phyloP scores from a whole-genome alignment of 2,797 vertebrate species.

The Amphiprion clarkii region DNA sequence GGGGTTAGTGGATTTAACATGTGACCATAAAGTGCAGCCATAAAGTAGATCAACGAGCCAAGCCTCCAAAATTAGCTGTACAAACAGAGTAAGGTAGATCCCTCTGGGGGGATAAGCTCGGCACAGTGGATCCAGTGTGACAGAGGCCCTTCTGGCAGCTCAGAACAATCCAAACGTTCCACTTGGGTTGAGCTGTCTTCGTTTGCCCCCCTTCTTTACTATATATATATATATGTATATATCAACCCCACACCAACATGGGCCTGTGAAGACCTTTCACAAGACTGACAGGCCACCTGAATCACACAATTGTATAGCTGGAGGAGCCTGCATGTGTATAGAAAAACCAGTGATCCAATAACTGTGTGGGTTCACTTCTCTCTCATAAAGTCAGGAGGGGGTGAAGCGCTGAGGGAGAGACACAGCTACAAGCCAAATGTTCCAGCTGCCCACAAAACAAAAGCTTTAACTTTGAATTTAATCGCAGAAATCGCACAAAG shows the following conservation, averaged over 20 bases:
- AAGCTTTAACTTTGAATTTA: constrained; percentile 52
- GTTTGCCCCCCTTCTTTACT: constrained; percentile 62
- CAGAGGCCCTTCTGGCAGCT: constrained; percentile 70
- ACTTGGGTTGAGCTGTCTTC: constrained; percentile 80
- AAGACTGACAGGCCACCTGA: constrained; percentile 80
- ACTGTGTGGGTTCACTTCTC: constrained; percentile 82
- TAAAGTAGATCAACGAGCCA: constrained; percentile 70
- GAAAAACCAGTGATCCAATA: constrained; percentile 82
- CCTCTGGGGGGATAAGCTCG: constrained; percentile 71
- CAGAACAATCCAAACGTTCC: constrained; percentile 80
- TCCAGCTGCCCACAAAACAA: constrained; percentile 65
- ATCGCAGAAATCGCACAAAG: constrained; percentile 27
- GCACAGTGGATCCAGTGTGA: constrained; percentile 77
- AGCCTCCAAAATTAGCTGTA: constrained; percentile 80
- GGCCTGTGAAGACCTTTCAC: constrained; percentile 77
- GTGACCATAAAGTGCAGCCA: constrained; percentile 64
- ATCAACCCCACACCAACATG: constrained; percentile 76
- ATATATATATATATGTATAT: constrained; percentile 49
- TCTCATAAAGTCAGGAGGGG: constrained; percentile 78
- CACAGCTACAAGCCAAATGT: constrained; percentile 57
- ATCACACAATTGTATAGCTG: constrained; percentile 80
- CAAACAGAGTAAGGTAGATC: constrained; percentile 78
- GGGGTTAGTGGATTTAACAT: constrained; percentile 56
- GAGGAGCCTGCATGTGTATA: constrained; percentile 79
- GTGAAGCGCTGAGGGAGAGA: constrained; percentile 51